A percentile compares a stretch with the other conserved stretches of the same genome.
Evolutionary conservation across 2,113 vertebrate species (phyloP).

Genomic region (Grammomys surdaster): DNA sequence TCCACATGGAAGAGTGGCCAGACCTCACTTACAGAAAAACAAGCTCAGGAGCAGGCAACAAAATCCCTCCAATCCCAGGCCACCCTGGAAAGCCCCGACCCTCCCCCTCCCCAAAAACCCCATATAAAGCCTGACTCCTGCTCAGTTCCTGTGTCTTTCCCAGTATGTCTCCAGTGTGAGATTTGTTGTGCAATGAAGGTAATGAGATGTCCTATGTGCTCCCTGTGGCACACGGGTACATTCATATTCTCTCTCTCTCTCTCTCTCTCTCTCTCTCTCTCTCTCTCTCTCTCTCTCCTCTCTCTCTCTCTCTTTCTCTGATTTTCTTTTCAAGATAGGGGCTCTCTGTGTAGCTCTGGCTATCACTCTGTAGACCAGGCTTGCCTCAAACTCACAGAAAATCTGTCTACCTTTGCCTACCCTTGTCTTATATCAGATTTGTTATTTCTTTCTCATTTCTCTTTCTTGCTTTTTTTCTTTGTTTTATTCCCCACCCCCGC

Average conservation of each 20-base stretch:
- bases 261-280: not conserved
- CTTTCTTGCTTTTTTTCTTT: not conserved
- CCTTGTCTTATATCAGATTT: not conserved
- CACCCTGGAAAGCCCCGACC: not conserved
- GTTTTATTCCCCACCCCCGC: accelerated
- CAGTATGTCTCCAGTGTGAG: not conserved
- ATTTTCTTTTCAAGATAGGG: not conserved
- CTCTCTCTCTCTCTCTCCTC: too few species aligned
- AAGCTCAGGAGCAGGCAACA: not conserved
- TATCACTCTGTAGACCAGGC: not conserved
- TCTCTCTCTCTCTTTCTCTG: too few species aligned
- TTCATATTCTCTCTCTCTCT: not conserved
- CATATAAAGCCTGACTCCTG: not conserved
- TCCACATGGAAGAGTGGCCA: not conserved
- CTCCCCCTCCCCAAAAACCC: not conserved
- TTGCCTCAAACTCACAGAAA: not conserved
- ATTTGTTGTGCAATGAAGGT: not conserved
- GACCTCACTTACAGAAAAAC: not conserved
- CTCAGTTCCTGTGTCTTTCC: not conserved
- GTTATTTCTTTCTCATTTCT: not conserved
- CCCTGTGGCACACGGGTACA: too few species aligned
- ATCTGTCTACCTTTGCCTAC: not conserved
- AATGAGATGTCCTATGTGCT: not conserved
- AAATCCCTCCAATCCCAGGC: not conserved
- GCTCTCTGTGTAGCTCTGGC: not conserved